Conservation (phyloP, 2,888 invertebrate species). For the Zelleria hepariella region DNA sequence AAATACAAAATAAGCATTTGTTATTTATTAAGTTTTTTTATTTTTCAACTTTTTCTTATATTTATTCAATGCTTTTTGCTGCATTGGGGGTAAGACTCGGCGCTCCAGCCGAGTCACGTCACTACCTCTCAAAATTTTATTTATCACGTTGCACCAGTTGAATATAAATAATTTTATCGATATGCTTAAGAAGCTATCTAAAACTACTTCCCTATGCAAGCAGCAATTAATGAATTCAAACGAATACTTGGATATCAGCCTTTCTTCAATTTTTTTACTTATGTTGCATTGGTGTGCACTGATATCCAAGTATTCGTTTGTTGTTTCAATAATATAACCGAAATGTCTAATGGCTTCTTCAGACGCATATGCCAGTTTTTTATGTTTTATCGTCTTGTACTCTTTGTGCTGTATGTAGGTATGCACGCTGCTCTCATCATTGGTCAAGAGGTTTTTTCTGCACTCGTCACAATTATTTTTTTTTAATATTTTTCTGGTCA, state of each 20-base stretch:
- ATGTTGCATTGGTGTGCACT: slow-evolving; percentile 4
- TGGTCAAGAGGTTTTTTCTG: slow-evolving; percentile 2
- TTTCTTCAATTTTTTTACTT: slow-evolving; percentile 11
- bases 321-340: slow-evolving; percentile 11
- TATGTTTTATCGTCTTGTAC: slow-evolving; percentile 13
- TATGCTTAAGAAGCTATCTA: slow-evolving; percentile 9
- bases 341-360: slow-evolving; percentile 15
- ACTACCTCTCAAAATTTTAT: slow-evolving; percentile 13
- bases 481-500: background rate
- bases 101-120: background rate
- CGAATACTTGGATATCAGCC: background rate
- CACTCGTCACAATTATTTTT: slow-evolving; percentile 12
- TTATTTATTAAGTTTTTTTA: too few relatives aligned
- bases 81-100: background rate
- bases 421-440: slow-evolving; percentile 1
- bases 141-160: slow-evolving; percentile 15
- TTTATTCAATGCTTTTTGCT: background rate
- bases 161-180: slow-evolving; percentile 10
- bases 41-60: too few relatives aligned
- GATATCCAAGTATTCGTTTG: slow-evolving; percentile 17
- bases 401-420: slow-evolving; percentile 14
- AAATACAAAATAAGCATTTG: too few relatives aligned
- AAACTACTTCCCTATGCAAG: background rate
- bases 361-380: slow-evolving; percentile 14
- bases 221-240: background rate